Percentiles rank a stretch among this genome's conserved stretches.
phyloP scores from a whole-genome alignment of 2,888 invertebrate species.

The Megastigmus dorsalis region DNA sequence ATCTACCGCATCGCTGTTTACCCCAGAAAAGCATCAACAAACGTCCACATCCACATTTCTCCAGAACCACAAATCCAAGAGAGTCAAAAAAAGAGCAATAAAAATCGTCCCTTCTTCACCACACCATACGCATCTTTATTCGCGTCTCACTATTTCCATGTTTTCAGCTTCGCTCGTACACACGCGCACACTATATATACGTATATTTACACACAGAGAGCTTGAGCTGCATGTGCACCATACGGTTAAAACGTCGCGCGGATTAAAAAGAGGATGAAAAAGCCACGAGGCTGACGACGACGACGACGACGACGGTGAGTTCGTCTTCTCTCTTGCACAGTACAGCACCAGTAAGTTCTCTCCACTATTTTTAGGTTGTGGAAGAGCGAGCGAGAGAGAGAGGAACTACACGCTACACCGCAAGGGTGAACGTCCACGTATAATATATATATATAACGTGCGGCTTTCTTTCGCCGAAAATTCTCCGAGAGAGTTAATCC shows the following conservation, averaged over 20 bases:
- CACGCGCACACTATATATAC: no score
- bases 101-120: no score
- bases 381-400: background rate
- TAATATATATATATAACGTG: constrained; percentile 20
- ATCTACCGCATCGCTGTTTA: no score
- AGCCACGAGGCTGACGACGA: background rate
- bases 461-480: background rate
- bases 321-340: no score
- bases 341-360: background rate
- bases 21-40: no score
- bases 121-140: no score
- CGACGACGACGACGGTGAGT: background rate
- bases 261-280: constrained; percentile 3
- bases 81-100: no score
- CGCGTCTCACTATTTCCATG: no score
- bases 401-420: background rate
- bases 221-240: no score
- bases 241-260: constrained; percentile 1
- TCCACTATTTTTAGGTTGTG: constrained; percentile 38
- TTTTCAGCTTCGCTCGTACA: constrained; percentile 26
- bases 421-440: constrained; percentile 48
- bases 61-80: no score
- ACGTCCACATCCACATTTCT: no score
- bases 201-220: no score
- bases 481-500: constrained; percentile 26